Conservation (phyloP, 2,888 invertebrate species). For the Girardia tigrina region DNA sequence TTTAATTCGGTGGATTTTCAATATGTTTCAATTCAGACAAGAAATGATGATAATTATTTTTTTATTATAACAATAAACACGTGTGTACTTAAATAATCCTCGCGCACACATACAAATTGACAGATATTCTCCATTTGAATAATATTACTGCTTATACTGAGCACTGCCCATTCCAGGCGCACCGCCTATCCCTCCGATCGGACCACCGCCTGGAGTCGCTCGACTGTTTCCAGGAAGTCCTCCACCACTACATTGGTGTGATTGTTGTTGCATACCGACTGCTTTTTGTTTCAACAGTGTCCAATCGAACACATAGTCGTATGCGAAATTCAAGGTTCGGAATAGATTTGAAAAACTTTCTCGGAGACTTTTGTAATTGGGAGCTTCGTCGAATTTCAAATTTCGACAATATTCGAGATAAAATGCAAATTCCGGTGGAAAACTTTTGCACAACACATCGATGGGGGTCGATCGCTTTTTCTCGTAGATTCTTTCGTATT, state of each 20-base stretch:
- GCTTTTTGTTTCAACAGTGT: constrained; percentile 62
- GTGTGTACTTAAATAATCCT: constrained; percentile 19
- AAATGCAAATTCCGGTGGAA: constrained; percentile 36
- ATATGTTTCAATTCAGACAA: constrained; percentile 16
- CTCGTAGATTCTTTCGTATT: constrained; percentile 97
- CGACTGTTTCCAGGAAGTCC: neutral
- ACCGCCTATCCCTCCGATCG: neutral
- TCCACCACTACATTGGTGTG: constrained; percentile 8
- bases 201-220: neutral
- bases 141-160: constrained; percentile 11
- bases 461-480: constrained; percentile 97
- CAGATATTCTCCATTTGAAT: neutral
- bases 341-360: constrained; percentile 36
- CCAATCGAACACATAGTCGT: constrained; percentile 99
- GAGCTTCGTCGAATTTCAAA: constrained; percentile 35
- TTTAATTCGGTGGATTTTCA: no score
- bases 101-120: constrained; percentile 20
- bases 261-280: constrained; percentile 21
- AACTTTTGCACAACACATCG: constrained; percentile 61
- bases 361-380: constrained; percentile 35
- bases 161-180: constrained; percentile 17
- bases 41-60: constrained; percentile 7
- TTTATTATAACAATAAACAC: constrained; percentile 23
- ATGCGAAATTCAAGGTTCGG: constrained; percentile 94
- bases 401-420: constrained; percentile 36